phyloP scores from a whole-genome alignment of 2,113 vertebrate species.

The Cynopterus brachyotis region DNA sequence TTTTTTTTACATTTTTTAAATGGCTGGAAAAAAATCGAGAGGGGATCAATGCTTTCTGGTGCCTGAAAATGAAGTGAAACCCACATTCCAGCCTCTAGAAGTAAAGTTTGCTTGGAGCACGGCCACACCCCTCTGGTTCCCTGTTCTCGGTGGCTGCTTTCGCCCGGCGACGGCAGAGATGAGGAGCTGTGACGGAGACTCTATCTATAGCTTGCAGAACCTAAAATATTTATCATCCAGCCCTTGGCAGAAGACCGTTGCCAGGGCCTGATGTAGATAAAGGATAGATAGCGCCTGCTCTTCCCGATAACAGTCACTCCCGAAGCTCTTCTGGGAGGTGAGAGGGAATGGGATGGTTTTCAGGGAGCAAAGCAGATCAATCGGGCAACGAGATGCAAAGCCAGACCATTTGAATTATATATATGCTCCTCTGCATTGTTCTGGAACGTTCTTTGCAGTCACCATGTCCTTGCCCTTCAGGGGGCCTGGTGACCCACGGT shows the following conservation, averaged over 20 bases:
- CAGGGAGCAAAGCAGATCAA: background rate
- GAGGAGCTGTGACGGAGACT: background rate
- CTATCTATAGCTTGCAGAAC: background rate
- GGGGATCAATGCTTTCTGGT: background rate
- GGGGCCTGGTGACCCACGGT: background rate
- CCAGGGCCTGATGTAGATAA: background rate
- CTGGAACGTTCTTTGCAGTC: background rate
- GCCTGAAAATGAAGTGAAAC: background rate
- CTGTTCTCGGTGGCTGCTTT: background rate
- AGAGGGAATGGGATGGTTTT: background rate
- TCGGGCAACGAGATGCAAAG: background rate
- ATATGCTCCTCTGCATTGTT: background rate
- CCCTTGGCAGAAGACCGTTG: background rate
- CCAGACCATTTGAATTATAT: background rate
- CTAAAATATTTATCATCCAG: background rate
- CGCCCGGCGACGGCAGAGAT: fast-evolving
- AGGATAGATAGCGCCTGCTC: background rate
- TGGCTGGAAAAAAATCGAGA: background rate
- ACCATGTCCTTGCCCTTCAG: background rate
- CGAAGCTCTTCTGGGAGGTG: background rate
- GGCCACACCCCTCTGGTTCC: background rate
- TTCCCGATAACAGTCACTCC: background rate
- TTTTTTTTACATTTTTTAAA: background rate
- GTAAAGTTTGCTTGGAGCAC: background rate
- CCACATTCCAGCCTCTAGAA: background rate